Conservation (phyloP, 1,140 invertebrate genomes). For the Asbolus verrucosus region DNA sequence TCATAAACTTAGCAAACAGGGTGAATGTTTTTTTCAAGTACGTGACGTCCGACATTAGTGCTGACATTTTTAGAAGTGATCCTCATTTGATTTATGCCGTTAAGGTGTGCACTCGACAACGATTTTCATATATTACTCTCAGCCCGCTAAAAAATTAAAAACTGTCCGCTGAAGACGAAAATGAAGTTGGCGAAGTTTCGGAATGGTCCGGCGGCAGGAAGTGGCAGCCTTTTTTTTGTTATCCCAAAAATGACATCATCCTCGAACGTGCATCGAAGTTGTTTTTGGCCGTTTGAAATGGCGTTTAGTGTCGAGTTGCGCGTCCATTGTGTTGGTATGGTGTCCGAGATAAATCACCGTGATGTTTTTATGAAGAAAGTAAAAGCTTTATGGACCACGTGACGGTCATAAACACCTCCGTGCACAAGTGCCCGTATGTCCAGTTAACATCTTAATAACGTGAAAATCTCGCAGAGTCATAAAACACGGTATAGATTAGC, state of each 20-base stretch:
- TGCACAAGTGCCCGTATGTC: slow-evolving; percentile 21
- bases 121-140: too few species aligned
- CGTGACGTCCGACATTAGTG: too few species aligned
- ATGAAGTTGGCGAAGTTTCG: too few species aligned
- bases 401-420: slow-evolving; percentile 27
- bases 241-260: background rate
- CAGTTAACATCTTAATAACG: slow-evolving; percentile 40
- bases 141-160: too few species aligned
- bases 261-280: background rate
- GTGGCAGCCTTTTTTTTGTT: too few species aligned
- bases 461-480: slow-evolving; percentile 33
- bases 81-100: too few species aligned
- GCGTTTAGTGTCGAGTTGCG: background rate
- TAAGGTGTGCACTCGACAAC: too few species aligned
- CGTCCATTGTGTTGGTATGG: slow-evolving; percentile 10
- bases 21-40: too few species aligned
- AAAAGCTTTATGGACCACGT: slow-evolving; percentile 38
- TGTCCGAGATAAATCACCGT: slow-evolving; percentile 16
- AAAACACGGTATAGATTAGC: slow-evolving; percentile 51
- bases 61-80: too few species aligned
- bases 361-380: slow-evolving; percentile 38
- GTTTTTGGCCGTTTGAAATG: background rate
- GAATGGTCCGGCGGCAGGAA: too few species aligned
- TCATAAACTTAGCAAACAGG: too few species aligned
- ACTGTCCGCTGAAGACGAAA: too few species aligned